Evolutionary conservation across 2,113 vertebrate species (phyloP).

Genomic region (Corythaeola cristata): DNA sequence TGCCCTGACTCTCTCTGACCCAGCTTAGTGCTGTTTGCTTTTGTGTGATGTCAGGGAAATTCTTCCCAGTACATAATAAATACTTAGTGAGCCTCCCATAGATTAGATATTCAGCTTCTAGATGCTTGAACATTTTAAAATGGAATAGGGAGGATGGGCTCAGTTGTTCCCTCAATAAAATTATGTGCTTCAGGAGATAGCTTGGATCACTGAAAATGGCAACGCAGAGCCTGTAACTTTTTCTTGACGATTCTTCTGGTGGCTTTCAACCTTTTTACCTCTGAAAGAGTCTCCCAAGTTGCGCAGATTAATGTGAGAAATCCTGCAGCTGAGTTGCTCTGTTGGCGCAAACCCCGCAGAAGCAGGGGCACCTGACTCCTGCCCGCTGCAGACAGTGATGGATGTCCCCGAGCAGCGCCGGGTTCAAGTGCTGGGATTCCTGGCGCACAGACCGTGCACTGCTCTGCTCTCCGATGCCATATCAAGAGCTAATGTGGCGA

Average conservation of each 20-base stretch:
- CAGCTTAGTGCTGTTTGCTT: background rate
- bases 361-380: constrained; percentile 32
- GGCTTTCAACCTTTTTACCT: background rate
- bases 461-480: background rate
- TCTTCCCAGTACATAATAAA: background rate
- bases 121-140: background rate
- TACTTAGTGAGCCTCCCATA: background rate
- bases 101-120: background rate
- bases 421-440: constrained; percentile 35
- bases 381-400: background rate
- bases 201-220: background rate
- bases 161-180: background rate
- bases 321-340: background rate
- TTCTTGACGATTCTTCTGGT: background rate
- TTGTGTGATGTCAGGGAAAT: background rate
- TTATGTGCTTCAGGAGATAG: background rate
- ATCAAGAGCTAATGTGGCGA: background rate
- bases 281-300: background rate
- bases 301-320: constrained; percentile 1
- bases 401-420: background rate
- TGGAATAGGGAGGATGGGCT: background rate
- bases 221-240: background rate
- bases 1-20: background rate
- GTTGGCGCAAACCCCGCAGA: background rate
- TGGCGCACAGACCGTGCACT: background rate